Base-by-base conservation (phyloP, 2,888 invertebrate species). In the Folsomia candida region DNA sequence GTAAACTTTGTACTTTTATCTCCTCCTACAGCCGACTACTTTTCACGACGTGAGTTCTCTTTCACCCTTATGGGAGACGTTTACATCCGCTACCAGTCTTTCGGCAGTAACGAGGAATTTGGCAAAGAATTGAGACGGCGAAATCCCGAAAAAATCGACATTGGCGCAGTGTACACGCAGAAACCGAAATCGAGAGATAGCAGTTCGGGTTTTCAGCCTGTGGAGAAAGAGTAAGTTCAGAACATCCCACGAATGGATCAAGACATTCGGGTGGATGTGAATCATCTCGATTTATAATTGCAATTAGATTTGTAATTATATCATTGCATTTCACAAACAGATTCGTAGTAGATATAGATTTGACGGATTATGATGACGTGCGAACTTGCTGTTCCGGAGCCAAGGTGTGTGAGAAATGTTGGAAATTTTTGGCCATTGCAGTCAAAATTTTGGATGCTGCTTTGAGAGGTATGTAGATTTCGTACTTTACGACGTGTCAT, bases 301-400 rank as follows among this genome's bases (percentile, higher is more conserved):
- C n/a, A 20, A 63, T 63, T 27, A 27, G 47, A 24, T 25, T 60
- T 60, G 24, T 25, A 25, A 26, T 2, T 22, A 37, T 68, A 54
- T 22, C 4, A n/a, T 60, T 2, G 37, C 14, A 9, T 37, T 37
- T 37, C 14, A 37, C 37, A 14, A n/a, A n/a, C 26, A 78, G 78
- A 59, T 85, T 99, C 18, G 95, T 99, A 0, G 95, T 99, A 85
- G 99, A 99, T 88, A 98, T 99, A 81, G 99, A 99, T 87, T 91
- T 99, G 87, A 97, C 98, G 47, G 99, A 99, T 84, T 99, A 99
- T 83, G 98, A 99, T 86, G 94, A 96, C 82, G 90, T 98, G 0
- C 86, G 98, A 82, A 91, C 88, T 28, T 99, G 98, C 82, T 98
- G 94, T 81, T 87, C 88, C 68, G 97, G 93, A 67, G 91, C 95